These are phyloP conservation scores for Heliopora coerulea DNA, from an alignment of 92 coral and sea anemone species.

Conservation along the genomic window DNA sequence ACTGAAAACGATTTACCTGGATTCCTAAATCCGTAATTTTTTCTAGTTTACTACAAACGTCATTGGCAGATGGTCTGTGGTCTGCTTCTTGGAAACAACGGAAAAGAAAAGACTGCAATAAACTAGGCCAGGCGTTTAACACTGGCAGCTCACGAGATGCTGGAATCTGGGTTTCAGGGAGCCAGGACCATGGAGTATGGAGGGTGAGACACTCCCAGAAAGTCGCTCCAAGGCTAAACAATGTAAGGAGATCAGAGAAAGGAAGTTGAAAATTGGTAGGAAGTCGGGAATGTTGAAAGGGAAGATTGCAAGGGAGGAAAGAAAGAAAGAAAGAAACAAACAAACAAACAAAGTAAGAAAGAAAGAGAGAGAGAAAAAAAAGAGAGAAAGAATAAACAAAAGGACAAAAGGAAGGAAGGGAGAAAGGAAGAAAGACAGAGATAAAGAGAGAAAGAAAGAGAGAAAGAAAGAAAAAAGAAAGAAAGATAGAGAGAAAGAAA, in stretches of 20 bases:
- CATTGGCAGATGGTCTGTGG: conserved; percentile 23
- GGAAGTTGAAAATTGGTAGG: background rate
- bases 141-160: conserved; percentile 13
- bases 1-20: conserved; percentile 13
- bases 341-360: conserved; percentile 49
- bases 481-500: conserved; percentile 6
- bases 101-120: background rate
- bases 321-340: conserved; percentile 54
- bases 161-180: conserved; percentile 42
- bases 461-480: conserved; percentile 18
- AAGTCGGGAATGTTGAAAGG: conserved; percentile 37
- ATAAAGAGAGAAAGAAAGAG: conserved; percentile 52
- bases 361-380: conserved; percentile 56
- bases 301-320: conserved; percentile 14
- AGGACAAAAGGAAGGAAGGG: conserved; percentile 46
- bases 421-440: conserved; percentile 54
- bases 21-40: background rate
- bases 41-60: conserved; percentile 17
- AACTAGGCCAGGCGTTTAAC: conserved; percentile 21
- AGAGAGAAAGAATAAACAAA: conserved; percentile 43
- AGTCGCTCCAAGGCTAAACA: conserved; percentile 70
- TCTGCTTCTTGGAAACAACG: conserved; percentile 34
- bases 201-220: conserved; percentile 89
- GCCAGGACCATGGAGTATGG: conserved; percentile 85
- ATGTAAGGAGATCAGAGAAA: background rate